These are phyloP conservation scores for Felis catus DNA, from an alignment of 2,113 vertebrate genomes.

Conservation along the genomic window DNA sequence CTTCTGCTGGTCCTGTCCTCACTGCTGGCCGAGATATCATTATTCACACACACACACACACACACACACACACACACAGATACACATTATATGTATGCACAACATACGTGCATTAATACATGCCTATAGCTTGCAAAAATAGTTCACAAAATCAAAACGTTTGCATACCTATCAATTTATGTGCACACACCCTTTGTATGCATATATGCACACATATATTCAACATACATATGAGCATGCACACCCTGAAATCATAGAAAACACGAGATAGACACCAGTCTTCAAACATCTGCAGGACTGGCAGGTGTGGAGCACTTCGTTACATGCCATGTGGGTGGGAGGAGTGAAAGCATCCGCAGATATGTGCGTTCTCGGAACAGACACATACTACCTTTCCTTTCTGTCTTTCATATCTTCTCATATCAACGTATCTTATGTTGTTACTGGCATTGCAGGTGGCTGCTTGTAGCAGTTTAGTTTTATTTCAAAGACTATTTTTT, in stretches of 20 bases:
- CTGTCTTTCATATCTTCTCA: not conserved
- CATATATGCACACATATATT: not conserved
- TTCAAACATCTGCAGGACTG: not conserved
- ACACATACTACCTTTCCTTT: not conserved
- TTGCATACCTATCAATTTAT: not conserved
- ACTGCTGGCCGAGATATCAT: not conserved
- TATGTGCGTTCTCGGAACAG: not conserved
- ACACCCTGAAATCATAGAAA: not conserved
- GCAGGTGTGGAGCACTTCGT: not conserved
- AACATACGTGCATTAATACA: not conserved
- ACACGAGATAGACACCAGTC: not conserved
- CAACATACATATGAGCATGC: not conserved
- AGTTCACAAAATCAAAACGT: not conserved
- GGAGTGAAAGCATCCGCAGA: not conserved
- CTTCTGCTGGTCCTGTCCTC: not conserved
- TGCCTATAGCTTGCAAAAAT: not conserved
- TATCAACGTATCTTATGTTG: not conserved
- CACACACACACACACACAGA: not conserved
- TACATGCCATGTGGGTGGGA: rapidly evolving
- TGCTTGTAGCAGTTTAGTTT: not conserved
- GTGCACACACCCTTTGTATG: not conserved
- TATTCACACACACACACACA: not conserved
- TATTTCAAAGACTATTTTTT: not conserved
- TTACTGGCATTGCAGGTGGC: not conserved
- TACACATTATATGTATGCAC: not conserved